Percentiles rank a stretch among this genome's conserved stretches.
Conservation (phyloP, 2,888 invertebrate species). For the Gari tellinella region DNA sequence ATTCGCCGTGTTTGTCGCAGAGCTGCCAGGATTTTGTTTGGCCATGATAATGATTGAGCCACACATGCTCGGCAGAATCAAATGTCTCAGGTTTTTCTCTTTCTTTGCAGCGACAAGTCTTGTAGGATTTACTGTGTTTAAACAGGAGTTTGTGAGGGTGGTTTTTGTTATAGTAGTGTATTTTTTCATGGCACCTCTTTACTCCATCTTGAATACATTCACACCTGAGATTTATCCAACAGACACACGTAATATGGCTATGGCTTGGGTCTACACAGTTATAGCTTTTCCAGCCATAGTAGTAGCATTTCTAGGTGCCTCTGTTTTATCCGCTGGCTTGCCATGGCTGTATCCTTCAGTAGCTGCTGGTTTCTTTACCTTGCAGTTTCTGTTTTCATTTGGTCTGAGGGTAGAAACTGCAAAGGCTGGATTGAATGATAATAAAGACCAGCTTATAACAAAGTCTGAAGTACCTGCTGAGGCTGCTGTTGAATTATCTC, state of each 20-base stretch:
- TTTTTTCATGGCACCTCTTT: slow-evolving; percentile 79
- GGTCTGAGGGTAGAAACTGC: slow-evolving; percentile 71
- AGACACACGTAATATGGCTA: slow-evolving; percentile 71
- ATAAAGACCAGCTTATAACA: slow-evolving; percentile 6
- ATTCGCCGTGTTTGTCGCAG: slow-evolving; percentile 77
- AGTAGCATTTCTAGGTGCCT: slow-evolving; percentile 74
- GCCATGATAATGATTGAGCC: slow-evolving; percentile 77
- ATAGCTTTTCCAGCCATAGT: slow-evolving; percentile 74
- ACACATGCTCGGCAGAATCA: slow-evolving; percentile 73
- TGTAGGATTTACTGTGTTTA: slow-evolving; percentile 71
- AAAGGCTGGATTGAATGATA: slow-evolving; percentile 66
- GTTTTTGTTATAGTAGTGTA: slow-evolving; percentile 75
- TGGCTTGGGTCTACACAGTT: slow-evolving; percentile 76
- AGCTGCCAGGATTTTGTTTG: slow-evolving; percentile 75
- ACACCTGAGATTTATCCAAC: slow-evolving; percentile 79
- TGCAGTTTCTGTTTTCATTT: slow-evolving; percentile 69
- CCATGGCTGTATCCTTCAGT: slow-evolving; percentile 77
- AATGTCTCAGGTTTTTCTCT: slow-evolving; percentile 75
- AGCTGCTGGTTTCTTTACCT: slow-evolving; percentile 69
- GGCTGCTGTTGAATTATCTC: too few species aligned
- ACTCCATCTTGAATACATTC: slow-evolving; percentile 77
- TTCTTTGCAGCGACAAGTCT: slow-evolving; percentile 65
- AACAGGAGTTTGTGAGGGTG: slow-evolving; percentile 67
- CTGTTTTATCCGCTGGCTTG: slow-evolving; percentile 68
- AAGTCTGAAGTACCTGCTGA: too few species aligned